These are phyloP conservation scores for Trichogramma dendrolimi DNA, from an alignment of 2,888 invertebrate species.

Conservation along the genomic window DNA sequence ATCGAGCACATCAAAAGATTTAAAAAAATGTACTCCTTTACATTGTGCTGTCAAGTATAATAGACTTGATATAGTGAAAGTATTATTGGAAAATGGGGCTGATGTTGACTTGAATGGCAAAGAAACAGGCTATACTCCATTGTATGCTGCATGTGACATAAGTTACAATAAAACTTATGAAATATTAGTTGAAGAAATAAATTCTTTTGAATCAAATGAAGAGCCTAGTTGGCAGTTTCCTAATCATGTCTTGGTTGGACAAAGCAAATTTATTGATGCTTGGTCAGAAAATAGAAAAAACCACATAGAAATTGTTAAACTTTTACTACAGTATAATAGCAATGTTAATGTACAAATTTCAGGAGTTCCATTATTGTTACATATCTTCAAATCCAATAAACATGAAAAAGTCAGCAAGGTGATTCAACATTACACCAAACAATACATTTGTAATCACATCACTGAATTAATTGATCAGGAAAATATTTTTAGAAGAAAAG, in stretches of 20 bases:
- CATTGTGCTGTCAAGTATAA: constrained; percentile 1
- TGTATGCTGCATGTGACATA: background rate
- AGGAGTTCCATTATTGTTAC: background rate
- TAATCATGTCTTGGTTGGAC: too few relatives aligned
- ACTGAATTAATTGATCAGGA: background rate
- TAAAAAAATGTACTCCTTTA: background rate
- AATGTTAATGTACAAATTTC: background rate
- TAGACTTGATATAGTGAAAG: background rate
- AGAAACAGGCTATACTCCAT: background rate
- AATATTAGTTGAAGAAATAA: background rate
- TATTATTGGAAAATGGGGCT: background rate
- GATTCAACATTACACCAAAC: too few relatives aligned
- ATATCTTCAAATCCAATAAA: background rate
- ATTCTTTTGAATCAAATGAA: too few relatives aligned
- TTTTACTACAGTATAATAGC: background rate
- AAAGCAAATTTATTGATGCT: background rate
- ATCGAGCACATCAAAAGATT: too few relatives aligned
- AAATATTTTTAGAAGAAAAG: background rate
- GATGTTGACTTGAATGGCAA: background rate
- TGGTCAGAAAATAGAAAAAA: background rate
- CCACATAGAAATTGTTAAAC: background rate
- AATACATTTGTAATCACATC: background rate
- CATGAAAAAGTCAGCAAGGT: too few relatives aligned
- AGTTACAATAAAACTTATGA: background rate
- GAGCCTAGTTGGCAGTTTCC: too few relatives aligned